Conservation (phyloP, 1,140 invertebrate species). For the Drosophila eugracilis region DNA sequence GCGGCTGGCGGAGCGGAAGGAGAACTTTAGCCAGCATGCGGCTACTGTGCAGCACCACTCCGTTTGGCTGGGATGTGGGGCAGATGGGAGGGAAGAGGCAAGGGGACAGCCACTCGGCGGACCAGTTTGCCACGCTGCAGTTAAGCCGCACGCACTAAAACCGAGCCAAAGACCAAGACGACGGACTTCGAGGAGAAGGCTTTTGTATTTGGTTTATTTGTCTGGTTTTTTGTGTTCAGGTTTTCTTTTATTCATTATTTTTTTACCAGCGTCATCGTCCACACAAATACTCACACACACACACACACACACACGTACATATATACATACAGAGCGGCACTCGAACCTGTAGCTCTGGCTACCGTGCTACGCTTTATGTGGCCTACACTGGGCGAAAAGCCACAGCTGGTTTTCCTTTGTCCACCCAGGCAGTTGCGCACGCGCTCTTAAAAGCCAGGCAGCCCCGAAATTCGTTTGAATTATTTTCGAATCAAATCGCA, state of each 20-base stretch:
- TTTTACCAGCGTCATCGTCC: constrained; percentile 77
- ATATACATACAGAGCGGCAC: constrained; percentile 22
- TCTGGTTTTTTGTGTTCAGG: constrained; percentile 71
- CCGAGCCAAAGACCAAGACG: constrained; percentile 45
- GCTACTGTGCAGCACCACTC: constrained; percentile 46
- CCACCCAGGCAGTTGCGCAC: constrained; percentile 35
- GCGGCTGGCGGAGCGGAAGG: neutral
- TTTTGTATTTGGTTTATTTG: constrained; percentile 75
- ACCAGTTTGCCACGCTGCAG: constrained; percentile 77
- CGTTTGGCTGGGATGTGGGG: constrained; percentile 1
- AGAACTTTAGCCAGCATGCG: constrained; percentile 55
- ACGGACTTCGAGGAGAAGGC: constrained; percentile 51
- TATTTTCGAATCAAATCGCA: constrained; percentile 55
- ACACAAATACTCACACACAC: constrained; percentile 27
- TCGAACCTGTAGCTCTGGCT: constrained; percentile 54
- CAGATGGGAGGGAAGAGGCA: neutral
- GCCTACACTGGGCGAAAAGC: constrained; percentile 66
- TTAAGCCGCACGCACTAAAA: constrained; percentile 74
- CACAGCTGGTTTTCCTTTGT: constrained; percentile 19
- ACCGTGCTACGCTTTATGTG: constrained; percentile 71
- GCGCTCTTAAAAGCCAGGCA: constrained; percentile 27
- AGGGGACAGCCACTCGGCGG: constrained; percentile 19
- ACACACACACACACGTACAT: constrained; percentile 24
- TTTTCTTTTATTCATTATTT: constrained; percentile 83
- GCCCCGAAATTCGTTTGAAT: constrained; percentile 32